Base-by-base conservation (phyloP, 2,113 vertebrate genomes). In the Phycodurus eques region DNA sequence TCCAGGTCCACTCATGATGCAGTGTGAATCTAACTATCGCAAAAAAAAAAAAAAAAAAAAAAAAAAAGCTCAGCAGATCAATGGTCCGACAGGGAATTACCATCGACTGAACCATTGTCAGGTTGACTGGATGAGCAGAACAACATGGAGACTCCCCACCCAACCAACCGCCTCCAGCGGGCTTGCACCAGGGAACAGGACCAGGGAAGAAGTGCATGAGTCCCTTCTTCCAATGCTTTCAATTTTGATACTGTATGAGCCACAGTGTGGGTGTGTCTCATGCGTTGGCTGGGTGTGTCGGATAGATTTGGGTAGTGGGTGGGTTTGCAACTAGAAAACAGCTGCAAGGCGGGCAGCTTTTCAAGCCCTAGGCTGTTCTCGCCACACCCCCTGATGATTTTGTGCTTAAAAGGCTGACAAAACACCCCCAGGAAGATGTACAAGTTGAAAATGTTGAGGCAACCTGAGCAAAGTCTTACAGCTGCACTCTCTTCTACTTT, bases 291-390 rank as follows among this genome's bases (percentile, higher is more conserved):
- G 71, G 69, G 35, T 31, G n/a, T 33, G 68, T n/a, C 66, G 56
- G 70, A 42, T 63, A 66, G 59, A 11, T 51, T 19, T 7, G 15
- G 51, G 9, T 20, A 7, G 20, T 13, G 9, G 51, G 7, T 39
- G 31, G 73, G 5, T 51, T 62, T 1, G 47, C 56, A 2, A 2
- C 59, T 2, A 73, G 84, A 87, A 67, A 84, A 81, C 90, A 92
- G 90, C 90, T 92, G 90, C 79, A 72, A 44, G 54, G 49, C 4
- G 17, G 54, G 42, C 0, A 56, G 63, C 57, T 46, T 79, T 62
- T 69, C 70, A 3, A 33, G 33, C 67, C 70, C 3, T 42, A 69
- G 64, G 66, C 22, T 73, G 44, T 20, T 44, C 0, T 42, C 9
- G 35, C 35, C 35, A 39, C 44, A 49, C 8, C 65, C 46, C 49